Conservation (phyloP, 2,113 vertebrate genomes). For the Hippocampus guttulatus region DNA sequence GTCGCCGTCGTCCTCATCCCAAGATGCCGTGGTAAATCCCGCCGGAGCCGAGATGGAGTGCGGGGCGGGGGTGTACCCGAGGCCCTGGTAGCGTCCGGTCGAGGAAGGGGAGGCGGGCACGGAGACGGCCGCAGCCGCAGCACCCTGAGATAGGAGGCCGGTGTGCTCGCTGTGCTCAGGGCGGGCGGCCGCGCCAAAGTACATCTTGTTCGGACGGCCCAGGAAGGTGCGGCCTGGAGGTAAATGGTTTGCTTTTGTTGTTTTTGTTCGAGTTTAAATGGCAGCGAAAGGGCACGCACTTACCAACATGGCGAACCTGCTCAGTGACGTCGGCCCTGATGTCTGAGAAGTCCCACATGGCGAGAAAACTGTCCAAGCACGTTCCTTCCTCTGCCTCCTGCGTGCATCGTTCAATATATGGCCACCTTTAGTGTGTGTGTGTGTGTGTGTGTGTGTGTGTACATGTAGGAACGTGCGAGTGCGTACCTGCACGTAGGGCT, state of each 20-base stretch:
- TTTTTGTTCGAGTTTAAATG: not conserved
- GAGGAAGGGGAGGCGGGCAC: conserved; percentile 80
- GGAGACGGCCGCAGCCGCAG: conserved; percentile 72
- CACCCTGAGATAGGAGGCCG: conserved; percentile 86
- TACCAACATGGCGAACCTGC: conserved; percentile 92
- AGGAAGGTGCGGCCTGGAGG: conserved; percentile 83
- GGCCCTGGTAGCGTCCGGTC: conserved; percentile 86
- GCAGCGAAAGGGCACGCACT: conserved; percentile 49
- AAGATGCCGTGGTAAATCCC: conserved; percentile 58
- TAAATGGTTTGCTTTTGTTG: not conserved
- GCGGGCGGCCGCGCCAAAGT: conserved; percentile 74
- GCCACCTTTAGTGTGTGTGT: not conserved
- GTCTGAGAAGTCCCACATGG: conserved; percentile 98
- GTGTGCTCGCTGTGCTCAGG: conserved; percentile 87
- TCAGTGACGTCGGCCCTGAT: conserved; percentile 90
- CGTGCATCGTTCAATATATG: not conserved
- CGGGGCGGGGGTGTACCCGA: conserved; percentile 84
- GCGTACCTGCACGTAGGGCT: conserved; percentile 77
- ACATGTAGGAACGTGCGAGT: not conserved
- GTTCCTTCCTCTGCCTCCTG: conserved; percentile 94
- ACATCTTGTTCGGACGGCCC: conserved; percentile 86
- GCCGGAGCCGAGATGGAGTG: conserved; percentile 76
- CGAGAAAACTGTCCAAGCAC: conserved; percentile 95
- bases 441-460: not conserved
- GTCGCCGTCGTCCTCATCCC: conserved; percentile 52